Conservation (phyloP, 2,113 vertebrate genomes). For the Calidris pugnax region DNA sequence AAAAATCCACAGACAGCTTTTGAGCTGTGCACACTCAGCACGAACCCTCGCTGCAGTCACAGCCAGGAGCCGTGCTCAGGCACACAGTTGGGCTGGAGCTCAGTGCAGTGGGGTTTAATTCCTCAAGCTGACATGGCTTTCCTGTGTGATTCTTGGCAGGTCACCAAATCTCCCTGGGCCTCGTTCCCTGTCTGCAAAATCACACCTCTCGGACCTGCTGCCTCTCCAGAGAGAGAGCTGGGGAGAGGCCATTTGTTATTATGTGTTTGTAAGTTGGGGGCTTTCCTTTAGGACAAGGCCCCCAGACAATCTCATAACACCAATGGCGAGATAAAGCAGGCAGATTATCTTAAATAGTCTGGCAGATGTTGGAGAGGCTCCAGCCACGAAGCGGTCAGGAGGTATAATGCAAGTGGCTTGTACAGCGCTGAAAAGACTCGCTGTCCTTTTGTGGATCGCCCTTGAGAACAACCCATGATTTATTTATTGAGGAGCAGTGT, state of each 20-base stretch:
- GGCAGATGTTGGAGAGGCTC: slow-evolving; percentile 46
- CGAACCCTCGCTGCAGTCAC: neutral
- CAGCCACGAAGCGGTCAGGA: neutral
- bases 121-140: slow-evolving; percentile 54
- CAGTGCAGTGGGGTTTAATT: slow-evolving; percentile 34
- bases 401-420: neutral
- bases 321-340: slow-evolving; percentile 15
- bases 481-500: slow-evolving; percentile 48
- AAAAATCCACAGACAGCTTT: neutral
- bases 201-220: slow-evolving; percentile 38
- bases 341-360: slow-evolving; percentile 28
- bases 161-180: slow-evolving; percentile 42
- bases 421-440: neutral
- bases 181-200: slow-evolving; percentile 50
- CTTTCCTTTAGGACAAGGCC: neutral
- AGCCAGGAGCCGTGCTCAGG: slow-evolving; percentile 4
- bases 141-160: slow-evolving; percentile 62
- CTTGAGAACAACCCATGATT: slow-evolving; percentile 26
- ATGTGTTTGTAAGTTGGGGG: neutral
- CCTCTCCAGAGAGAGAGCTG: neutral
- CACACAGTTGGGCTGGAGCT: neutral
- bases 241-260: neutral
- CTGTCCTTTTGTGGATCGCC: slow-evolving; percentile 20
- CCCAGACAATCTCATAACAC: slow-evolving; percentile 21
- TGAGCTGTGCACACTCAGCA: neutral